These are phyloP conservation scores for Gerris lacustris DNA, from an alignment of 2,888 invertebrate species.

Conservation along the genomic window DNA sequence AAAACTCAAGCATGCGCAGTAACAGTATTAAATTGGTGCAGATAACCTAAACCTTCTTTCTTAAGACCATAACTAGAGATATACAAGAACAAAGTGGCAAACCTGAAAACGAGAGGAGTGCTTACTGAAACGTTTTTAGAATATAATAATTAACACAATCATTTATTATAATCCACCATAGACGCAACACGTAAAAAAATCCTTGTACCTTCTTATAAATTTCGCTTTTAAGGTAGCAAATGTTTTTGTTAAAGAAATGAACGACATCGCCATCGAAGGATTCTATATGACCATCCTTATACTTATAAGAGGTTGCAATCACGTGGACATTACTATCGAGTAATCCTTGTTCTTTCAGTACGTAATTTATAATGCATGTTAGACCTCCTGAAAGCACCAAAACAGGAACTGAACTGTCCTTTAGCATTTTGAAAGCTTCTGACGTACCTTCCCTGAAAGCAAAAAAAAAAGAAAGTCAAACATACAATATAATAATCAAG, in stretches of 20 bases:
- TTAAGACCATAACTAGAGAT: too few relatives aligned
- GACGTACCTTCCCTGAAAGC: slow-evolving; percentile 42
- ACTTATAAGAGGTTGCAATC: background rate
- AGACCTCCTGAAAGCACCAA: slow-evolving; percentile 92
- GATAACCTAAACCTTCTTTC: too few relatives aligned
- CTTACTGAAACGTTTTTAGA: too few relatives aligned
- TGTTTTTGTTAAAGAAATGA: background rate
- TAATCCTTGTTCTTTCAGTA: background rate
- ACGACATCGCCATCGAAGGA: background rate
- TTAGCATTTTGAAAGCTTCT: slow-evolving; percentile 52
- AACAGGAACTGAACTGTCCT: slow-evolving; percentile 61
- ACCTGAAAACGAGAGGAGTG: too few relatives aligned
- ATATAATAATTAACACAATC: too few relatives aligned
- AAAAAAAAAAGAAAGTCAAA: background rate
- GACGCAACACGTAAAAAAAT: too few relatives aligned
- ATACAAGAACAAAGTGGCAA: too few relatives aligned
- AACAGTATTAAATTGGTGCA: too few relatives aligned
- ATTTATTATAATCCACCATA: too few relatives aligned
- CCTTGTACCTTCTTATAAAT: background rate
- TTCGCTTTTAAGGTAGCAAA: background rate
- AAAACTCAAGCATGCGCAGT: too few relatives aligned
- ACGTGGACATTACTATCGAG: background rate
- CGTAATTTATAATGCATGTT: background rate
- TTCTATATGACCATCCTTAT: background rate
- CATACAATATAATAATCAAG: too few relatives aligned